Evolutionary conservation across 2,113 vertebrate genomes (phyloP), one percentile per base, ranked within the genome.

Genomic region (Colistium nudipinnis): DNA sequence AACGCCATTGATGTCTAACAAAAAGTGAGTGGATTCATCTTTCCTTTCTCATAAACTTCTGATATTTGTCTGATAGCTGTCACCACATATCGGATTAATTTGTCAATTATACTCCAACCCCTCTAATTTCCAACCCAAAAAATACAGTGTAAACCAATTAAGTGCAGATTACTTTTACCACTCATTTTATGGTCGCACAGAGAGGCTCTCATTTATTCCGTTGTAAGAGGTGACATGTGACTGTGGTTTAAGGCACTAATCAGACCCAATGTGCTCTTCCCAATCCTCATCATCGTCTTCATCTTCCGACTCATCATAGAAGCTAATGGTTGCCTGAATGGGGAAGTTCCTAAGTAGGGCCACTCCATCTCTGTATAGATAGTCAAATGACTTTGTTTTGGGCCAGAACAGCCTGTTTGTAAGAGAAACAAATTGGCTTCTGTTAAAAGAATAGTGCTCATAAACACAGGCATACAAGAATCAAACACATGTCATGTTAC

Each of bases 291-390:
- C 90, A 0, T 90, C 93, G 16, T 79, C 84, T 30, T 92, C 92
- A 10, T 84, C 88, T 60, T 91, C 82, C 0, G 93, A 94, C 48
- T 95, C 93, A 0, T 94, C 94, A 3, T 95, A 96, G 52, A 96
- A 89, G 80, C 87, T 94, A 84, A 96, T 94, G 7, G 94, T 95
- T 19, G 95, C 95, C 80, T 96, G 95, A 22, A 94, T 88, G 0
- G 95, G 95, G 82, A 96, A 95, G 77, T 91, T 93, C 62, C 89
- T 65, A 60, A 96, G 89, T 63, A 96, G 85, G 20, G 85, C 88
- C 76, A 95, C 90, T 5, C 94, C 95, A 6, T 92, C 89, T 8
- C 85, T 83, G 69, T 94, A 95, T 70, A 96, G 84, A 68, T 94
- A 95, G 89, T 96, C 95, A 20, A 92, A 95, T 13, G 92, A 93